A percentile compares a stretch with the other conserved stretches of the same genome.
phyloP scores from a whole-genome alignment of 2,797 vertebrate genomes.

The Rhabdomys pumilio region DNA sequence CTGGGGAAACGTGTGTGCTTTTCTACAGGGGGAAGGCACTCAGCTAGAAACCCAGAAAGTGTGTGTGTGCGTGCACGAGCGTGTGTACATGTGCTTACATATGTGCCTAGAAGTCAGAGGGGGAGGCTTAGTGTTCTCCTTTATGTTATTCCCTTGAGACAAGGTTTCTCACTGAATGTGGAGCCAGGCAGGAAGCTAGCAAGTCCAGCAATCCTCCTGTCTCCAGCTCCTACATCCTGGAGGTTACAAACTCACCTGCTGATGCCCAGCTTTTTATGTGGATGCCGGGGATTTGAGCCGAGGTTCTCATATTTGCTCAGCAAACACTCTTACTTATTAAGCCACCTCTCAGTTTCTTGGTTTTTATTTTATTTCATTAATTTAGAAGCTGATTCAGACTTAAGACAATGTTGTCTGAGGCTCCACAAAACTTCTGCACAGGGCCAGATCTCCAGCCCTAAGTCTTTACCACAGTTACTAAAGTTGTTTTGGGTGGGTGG shows the following conservation, averaged over 20 bases:
- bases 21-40: neutral
- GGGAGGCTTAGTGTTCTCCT: too few relatives aligned
- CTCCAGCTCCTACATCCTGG: neutral
- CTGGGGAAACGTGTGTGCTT: neutral
- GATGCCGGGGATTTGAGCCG: neutral
- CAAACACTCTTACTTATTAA: neutral
- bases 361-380: neutral
- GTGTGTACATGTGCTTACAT: neutral
- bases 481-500: neutral
- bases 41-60: neutral
- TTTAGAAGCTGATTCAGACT: conserved; percentile 21
- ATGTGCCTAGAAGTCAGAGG: neutral
- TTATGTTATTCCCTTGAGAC: neutral
- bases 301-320: neutral
- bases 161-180: neutral
- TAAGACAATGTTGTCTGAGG: neutral
- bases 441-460: neutral
- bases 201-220: neutral
- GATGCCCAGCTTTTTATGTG: neutral
- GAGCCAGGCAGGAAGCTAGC: neutral
- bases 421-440: neutral
- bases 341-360: neutral
- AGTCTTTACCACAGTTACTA: neutral
- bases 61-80: neutral
- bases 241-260: too few relatives aligned